Evolutionary conservation across 23 tunicate genomes (phyloP).

Genomic region (Corella eumyota): DNA sequence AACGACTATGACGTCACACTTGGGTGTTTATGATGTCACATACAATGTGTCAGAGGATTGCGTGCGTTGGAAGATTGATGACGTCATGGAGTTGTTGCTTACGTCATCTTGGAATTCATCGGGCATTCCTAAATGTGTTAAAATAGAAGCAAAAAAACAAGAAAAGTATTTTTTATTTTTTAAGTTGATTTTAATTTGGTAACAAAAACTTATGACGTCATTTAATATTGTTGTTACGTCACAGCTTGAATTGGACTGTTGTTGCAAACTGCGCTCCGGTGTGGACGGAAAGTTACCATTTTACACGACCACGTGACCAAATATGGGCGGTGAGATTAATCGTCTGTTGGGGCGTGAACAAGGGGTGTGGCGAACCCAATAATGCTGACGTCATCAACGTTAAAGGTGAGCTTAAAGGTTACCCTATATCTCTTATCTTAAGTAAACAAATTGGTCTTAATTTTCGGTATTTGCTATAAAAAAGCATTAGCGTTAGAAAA

Average conservation of each 20-base stretch:
- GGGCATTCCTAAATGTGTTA: constrained; percentile 15
- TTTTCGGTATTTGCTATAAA: no score
- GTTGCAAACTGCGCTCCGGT: constrained; percentile 13
- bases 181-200: no score
- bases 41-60: constrained; percentile 19
- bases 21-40: constrained; percentile 6
- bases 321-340: constrained; percentile 2
- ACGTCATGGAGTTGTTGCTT: not conserved
- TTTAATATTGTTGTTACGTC: no score
- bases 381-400: not conserved
- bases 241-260: constrained; percentile 8
- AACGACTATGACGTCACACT: not conserved
- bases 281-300: constrained; percentile 9
- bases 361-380: constrained; percentile 8
- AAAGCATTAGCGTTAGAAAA: no score
- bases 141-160: constrained; percentile 8
- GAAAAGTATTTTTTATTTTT: constrained; percentile 3
- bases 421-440: no score
- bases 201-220: no score
- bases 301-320: not conserved
- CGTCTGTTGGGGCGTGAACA: constrained; percentile 16
- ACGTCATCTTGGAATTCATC: constrained; percentile 8
- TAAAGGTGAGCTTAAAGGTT: not conserved
- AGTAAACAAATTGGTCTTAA: no score
- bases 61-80: constrained; percentile 11